Base-by-base conservation (phyloP, 2,113 vertebrate genomes). In the Odocoileus hemionus region DNA sequence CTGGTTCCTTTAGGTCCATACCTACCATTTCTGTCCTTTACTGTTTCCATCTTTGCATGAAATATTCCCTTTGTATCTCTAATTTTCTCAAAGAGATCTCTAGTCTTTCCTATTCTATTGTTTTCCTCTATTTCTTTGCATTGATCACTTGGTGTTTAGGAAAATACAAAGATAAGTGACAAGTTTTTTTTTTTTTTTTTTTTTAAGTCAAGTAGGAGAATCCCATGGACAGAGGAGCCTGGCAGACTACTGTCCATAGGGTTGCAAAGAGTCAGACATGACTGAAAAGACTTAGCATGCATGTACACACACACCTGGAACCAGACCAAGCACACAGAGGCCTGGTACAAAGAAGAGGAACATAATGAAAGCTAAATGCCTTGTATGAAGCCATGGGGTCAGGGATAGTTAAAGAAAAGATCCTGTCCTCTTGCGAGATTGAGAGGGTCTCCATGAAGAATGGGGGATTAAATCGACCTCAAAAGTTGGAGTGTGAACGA, bases 81-180 rank as follows among this genome's bases (percentile, higher is more conserved):
- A 36, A 36, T 36, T 70, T 70, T 70, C 17, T 70, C 39, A 36
- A 70, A 70, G n/a, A 70, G 10, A 70, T 23, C 5, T 23, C n/a
- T 39, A 39, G 67, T 70, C 10, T 74, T 74, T 39, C 67, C 67
- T 10, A 23, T 6, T 74, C n/a, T 70, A 12, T 70, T 39, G n/a
- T 70, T 70, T 70, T 70, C 67, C 36, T 70, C n/a, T 70, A 23
- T 70, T 39, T 23, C 67, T 70, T 39, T 70, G n/a, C 67, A 39
- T 13, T 70, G n/a, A 70, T 70, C 67, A 39, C 21, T 70, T 70
- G 19, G 4, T 70, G 17, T 70, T 39, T 70, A 61, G 25, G 7
- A 84, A 90, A 86, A 88, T 92, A 5, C 54, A 95, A 86, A 64
- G 52, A 50, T 67, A 11, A 92, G 6, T 52, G 92, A 82, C 33